Conservation (phyloP, 2,888 invertebrate genomes). For the Lasioglossum morio region DNA sequence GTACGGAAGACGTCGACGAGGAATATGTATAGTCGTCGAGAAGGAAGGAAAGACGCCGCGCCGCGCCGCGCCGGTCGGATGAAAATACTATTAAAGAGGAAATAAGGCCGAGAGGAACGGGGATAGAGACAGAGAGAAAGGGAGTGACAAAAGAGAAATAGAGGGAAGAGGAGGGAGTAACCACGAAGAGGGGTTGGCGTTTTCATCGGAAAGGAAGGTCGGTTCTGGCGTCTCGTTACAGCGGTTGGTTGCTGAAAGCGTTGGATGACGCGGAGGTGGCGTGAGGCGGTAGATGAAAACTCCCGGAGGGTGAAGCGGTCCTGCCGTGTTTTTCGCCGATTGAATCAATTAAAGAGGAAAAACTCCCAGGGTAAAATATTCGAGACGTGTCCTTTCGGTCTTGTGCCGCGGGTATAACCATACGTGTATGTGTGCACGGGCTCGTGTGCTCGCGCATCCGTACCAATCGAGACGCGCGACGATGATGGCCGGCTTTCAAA, state of each 20-base stretch:
- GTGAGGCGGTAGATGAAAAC: constrained; percentile 58
- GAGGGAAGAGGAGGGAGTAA: constrained; percentile 55
- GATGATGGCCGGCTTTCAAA: constrained; percentile 48
- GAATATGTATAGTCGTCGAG: neutral
- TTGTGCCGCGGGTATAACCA: constrained; percentile 48
- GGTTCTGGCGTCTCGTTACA: constrained; percentile 83
- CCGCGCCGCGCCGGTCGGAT: constrained; percentile 1
- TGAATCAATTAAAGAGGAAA: constrained; percentile 85
- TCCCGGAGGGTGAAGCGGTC: constrained; percentile 73
- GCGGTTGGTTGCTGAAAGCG: constrained; percentile 79
- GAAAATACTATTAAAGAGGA: constrained; percentile 44
- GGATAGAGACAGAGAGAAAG: constrained; percentile 15
- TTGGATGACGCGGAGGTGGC: constrained; percentile 66
- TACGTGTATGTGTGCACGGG: constrained; percentile 46
- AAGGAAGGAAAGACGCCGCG: constrained; percentile 11
- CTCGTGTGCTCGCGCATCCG: constrained; percentile 38
- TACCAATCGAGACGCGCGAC: constrained; percentile 65
- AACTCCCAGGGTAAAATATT: constrained; percentile 79
- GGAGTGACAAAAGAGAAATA: neutral
- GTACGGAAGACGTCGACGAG: neutral
- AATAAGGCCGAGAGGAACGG: constrained; percentile 37
- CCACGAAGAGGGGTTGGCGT: constrained; percentile 76
- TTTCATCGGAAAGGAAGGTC: constrained; percentile 78
- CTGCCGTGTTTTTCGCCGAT: constrained; percentile 84
- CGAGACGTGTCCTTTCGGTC: constrained; percentile 74